A percentile compares a stretch with the other conserved stretches of the same genome.
phyloP scores from a whole-genome alignment of 2,797 vertebrate genomes.

The Benthosema pterotum region DNA sequence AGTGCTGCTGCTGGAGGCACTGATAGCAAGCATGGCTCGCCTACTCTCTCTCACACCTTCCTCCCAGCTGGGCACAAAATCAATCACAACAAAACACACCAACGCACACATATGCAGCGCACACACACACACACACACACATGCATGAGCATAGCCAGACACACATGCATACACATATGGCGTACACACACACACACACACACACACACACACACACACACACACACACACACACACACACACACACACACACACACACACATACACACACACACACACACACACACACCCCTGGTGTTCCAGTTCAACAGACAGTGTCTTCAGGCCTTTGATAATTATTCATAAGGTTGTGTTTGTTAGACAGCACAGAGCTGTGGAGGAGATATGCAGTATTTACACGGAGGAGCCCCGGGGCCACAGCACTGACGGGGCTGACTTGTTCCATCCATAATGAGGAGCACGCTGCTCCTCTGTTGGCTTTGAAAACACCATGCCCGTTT shows the following conservation, averaged over 20 bases:
- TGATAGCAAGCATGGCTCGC: not conserved
- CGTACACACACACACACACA: not conserved
- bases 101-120: not conserved
- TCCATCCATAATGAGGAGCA: conserved; percentile 27
- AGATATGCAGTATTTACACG: conserved; percentile 36
- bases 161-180: too few relatives aligned
- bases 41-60: conserved; percentile 11
- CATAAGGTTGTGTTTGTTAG: conserved; percentile 50
- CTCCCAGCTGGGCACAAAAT: conserved; percentile 11
- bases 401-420: conserved; percentile 23
- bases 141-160: conserved; percentile 4
- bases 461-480: too few relatives aligned
- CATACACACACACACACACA: conserved; percentile 25
- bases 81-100: not conserved
- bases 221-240: not conserved
- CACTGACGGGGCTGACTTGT: conserved; percentile 32
- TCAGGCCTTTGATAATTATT: conserved; percentile 44
- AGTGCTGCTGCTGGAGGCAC: too few relatives aligned
- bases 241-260: not conserved
- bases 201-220: not conserved
- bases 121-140: conserved; percentile 6
- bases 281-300: conserved; percentile 5
- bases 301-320: conserved; percentile 17
- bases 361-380: conserved; percentile 17
- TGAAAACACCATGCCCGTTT: too few relatives aligned